phyloP scores from a whole-genome alignment of 92 coral and sea anemone species.

The Pocillopora grandis region DNA sequence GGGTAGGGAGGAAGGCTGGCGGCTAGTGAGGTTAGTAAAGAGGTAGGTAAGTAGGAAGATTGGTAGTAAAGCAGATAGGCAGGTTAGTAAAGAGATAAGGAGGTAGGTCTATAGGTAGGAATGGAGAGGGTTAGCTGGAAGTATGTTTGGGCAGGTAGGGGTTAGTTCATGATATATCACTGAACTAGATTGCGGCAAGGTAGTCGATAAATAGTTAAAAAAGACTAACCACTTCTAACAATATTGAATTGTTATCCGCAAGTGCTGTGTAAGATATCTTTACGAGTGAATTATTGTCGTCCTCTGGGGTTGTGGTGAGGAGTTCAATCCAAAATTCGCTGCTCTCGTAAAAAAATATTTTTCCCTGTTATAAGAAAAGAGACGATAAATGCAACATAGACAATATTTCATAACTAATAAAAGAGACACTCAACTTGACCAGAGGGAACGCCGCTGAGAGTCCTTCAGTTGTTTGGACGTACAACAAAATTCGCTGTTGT shows the following conservation, averaged over 20 bases:
- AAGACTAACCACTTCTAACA: conserved; percentile 72
- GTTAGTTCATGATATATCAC: background rate
- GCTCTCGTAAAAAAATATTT: conserved; percentile 53
- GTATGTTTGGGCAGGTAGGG: no score
- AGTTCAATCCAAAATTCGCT: conserved; percentile 53
- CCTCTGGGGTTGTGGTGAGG: conserved; percentile 34
- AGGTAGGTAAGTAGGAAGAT: background rate
- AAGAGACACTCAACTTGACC: no score
- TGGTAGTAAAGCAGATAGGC: background rate
- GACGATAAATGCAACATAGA: no score
- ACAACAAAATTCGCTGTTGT: no score
- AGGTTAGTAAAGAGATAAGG: background rate
- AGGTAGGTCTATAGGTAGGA: no score
- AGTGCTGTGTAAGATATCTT: conserved; percentile 54
- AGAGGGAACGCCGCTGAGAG: no score
- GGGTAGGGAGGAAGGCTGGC: background rate
- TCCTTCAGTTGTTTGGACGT: no score
- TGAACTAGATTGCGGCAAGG: no score
- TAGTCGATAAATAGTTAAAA: no score
- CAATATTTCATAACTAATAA: no score
- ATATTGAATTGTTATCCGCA: conserved; percentile 48
- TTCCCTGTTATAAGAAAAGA: conserved; percentile 55
- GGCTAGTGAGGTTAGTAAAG: no score
- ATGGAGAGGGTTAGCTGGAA: no score
- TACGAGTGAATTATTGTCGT: conserved; percentile 46